Evolutionary conservation across 2,888 invertebrate species (phyloP), one percentile per base, ranked within the genome.

Genomic region (Drosophila paramelanica): DNA sequence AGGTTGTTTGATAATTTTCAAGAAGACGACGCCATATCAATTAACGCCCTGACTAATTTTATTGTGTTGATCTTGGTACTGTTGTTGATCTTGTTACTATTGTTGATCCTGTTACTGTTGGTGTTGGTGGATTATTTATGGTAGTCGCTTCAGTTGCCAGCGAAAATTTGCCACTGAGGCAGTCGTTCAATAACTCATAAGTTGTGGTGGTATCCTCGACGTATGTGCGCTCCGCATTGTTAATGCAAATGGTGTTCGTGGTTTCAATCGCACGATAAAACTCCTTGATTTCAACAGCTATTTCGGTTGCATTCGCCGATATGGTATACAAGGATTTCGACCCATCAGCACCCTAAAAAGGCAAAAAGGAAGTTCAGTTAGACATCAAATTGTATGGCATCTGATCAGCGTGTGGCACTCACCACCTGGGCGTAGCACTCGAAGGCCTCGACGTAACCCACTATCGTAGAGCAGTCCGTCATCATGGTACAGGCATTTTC

Each of bases 391-490:
- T 14, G 13, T 1, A 11, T 23, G 0, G 27, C 0, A 1, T 33
- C 6, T 7, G 5, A n/a, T 8, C 1, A 17, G 25, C 4, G 20
- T 23, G 10, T 5, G 3, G 3, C n/a, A 65, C 68, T 65, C 61
- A 81, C 83, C 60, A 31, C 11, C 11, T 31, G 27, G 13, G 82
- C 75, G 13, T 42, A 75, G 33, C 82, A 83, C 23, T 79, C 70
- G 23, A 85, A 82, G 6, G 67, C 60, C 50, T 57, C 47, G 0
- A 77, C 50, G 17, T 33, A 52, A 5, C 70, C 67, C 25, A 72
- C 69, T 20, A 68, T 50, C 17, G 59, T 45, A 11, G 60, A 38
- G 17, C 82, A 85, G 5, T 69, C 51, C 0, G 4, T 17, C 2
- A 85, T 42, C 13, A 20, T 10, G 3, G 1, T 2, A 33, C 81